Evolutionary conservation across 2,113 vertebrate genomes (phyloP), one percentile per base, ranked within the genome.

Genomic region (Scomber scombrus): DNA sequence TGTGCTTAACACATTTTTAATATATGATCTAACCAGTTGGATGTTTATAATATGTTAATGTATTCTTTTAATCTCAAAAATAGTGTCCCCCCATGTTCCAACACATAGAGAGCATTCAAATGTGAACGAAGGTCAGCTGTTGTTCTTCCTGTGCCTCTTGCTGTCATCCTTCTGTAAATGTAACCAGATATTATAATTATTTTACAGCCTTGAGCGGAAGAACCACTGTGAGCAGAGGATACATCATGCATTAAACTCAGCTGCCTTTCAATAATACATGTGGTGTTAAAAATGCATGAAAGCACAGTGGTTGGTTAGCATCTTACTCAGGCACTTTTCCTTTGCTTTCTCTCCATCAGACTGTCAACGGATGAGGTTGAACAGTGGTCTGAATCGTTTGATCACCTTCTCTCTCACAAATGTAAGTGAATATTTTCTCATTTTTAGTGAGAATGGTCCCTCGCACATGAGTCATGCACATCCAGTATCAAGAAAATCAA

Each of bases 381-480:
- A 16, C 91, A 81, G 84, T 95, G 95, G 95, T 91, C 94, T 1
- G 93, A 95, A 21, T 95, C 95, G 0, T 94, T 95, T 63, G 93
- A 95, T 78, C 50, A 85, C 34, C 93, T 96, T 52, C 89, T 96
- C 15, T 87, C 91, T 15, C 89, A 94, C 76, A 95, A 96, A 87
- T 91, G 95, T 96, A 94, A 96, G 95, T 92, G 3, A 15, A 67
- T 9, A 11, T 23, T 68, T 77, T 68, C 6, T 54, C 11, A 1
- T 72, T 31, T 65, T 77, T 72, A 43, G 2, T 11, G 6, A 15
- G 6, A 62, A 77, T 58, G 43, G 56, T 50, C 14, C 3, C 3
- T n/a, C 1, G 19, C n/a, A 19, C 5, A 21, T 3, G 21, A 5
- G 18, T 45, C 29, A 47, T 40, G 14, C 0, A 18, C 2, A 40